These are phyloP conservation scores for Strigamia maritima DNA, from an alignment of 2,888 invertebrate species.

Conservation along the genomic window DNA sequence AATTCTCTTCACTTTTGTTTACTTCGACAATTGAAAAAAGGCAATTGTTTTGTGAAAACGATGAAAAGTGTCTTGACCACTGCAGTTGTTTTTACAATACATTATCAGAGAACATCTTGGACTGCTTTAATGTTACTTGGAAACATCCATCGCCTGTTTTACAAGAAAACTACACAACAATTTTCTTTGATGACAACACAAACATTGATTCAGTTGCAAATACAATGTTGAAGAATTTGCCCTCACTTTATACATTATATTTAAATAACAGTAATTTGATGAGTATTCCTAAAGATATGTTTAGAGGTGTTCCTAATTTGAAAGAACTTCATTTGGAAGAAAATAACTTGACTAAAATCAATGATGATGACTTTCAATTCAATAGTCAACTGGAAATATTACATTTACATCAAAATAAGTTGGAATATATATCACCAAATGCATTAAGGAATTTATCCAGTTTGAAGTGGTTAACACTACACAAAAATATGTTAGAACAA, in stretches of 20 bases:
- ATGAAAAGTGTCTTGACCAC: neutral
- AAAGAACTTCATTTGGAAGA: slow-evolving; percentile 5
- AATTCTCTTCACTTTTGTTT: neutral
- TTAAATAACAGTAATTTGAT: neutral
- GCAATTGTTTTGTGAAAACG: neutral
- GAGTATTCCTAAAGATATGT: neutral
- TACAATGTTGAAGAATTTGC: neutral
- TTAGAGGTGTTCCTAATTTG: neutral
- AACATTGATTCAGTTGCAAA: neutral
- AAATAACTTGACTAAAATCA: neutral
- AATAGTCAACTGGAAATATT: neutral
- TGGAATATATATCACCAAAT: neutral
- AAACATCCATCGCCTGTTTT: neutral
- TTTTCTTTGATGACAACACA: neutral
- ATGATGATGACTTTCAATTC: neutral
- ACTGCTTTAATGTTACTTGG: neutral
- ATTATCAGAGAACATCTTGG: neutral
- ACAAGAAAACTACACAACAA: neutral
- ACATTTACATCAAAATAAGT: neutral
- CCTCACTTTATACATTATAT: neutral
- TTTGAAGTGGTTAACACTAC: neutral
- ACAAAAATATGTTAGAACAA: neutral
- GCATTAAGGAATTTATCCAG: neutral
- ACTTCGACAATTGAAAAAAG: neutral
- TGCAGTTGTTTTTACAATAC: neutral